Base-by-base conservation (phyloP, 2,113 vertebrate genomes). In the Romanogobio albipinnatus region DNA sequence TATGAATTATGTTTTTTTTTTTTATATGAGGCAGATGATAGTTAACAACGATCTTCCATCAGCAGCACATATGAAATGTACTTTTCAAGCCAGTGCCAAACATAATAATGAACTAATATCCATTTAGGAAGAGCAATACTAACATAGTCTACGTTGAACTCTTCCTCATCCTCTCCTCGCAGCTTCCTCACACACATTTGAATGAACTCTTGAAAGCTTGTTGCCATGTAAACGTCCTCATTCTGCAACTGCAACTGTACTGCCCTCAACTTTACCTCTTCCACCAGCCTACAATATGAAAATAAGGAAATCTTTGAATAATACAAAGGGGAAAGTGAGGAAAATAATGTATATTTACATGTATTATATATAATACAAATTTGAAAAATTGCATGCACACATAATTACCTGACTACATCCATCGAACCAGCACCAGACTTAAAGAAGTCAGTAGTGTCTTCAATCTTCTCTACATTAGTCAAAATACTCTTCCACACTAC, bases 141-240 rank as follows among this genome's bases (percentile, higher is more conserved):
- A 43, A 96, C 96, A 5, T 96, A 96, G 89, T 96, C 93, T 0
- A 97, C 93, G 1, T 87, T 43, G 9, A 95, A 89, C 78, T 96
- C 86, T 17, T 94, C 93, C 0, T 85, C 87, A 0, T 94, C 93
- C 51, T 96, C 95, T 4, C 96, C 96, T 74, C 96, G 86, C 17
- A 97, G 92, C 90, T 94, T 96, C 79, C 95, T 92, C 79, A 96
- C 95, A 5, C 96, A 91, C 91, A 95, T 94, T 89, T 97, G 96
- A 82, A 96, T 92, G 90, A 97, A 97, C 64, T 96, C 96, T 83
- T 93, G 91, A 83, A 97, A 97, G n/a, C 92, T 94, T 78, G 96
- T 94, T 10, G 96, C 96, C 96, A 97, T 96, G 91, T 97, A 97
- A 11, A 97, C 92, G 0, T 97, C 96, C 84, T 97, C 96, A 0